A percentile compares a stretch with the other conserved stretches of the same genome.
Evolutionary conservation across 92 coral and sea anemone genomes (phyloP).

Genomic region (Porites evermanni): DNA sequence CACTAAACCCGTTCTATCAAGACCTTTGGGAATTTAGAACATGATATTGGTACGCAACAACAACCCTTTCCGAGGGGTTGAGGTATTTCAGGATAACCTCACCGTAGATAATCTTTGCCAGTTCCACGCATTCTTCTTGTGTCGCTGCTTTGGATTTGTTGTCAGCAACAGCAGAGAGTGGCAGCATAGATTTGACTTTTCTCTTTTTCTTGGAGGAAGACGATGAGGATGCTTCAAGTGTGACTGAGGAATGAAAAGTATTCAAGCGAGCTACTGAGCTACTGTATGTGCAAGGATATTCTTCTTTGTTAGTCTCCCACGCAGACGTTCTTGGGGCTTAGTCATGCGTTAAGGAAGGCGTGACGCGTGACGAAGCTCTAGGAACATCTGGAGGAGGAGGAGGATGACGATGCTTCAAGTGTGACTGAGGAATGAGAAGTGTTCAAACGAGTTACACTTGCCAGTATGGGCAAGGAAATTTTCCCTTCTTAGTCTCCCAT

Average conservation of each 20-base stretch:
- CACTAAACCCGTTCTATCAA: no score
- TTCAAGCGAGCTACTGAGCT: neutral
- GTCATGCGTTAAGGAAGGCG: no score
- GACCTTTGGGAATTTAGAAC: no score
- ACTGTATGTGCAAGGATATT: no score
- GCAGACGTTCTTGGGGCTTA: no score
- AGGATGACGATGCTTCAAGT: neutral
- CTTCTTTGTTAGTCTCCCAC: no score
- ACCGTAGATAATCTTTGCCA: constrained; percentile 74
- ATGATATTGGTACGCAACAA: no score
- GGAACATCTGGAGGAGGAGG: constrained; percentile 27
- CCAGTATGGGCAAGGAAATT: no score
- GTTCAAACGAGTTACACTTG: neutral
- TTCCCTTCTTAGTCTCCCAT: no score
- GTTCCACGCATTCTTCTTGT: constrained; percentile 84
- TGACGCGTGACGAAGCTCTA: no score
- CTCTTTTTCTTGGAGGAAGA: constrained; percentile 77
- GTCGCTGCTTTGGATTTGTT: constrained; percentile 80
- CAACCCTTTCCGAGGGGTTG: no score
- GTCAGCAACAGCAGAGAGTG: constrained; percentile 93
- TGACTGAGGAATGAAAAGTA: constrained; percentile 5
- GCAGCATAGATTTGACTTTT: constrained; percentile 95
- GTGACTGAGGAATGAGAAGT: constrained; percentile 11
- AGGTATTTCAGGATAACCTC: neutral
- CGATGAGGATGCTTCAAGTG: constrained; percentile 15